phyloP scores from a whole-genome alignment of 2,797 vertebrate species.

The Thalassophryne amazonica region DNA sequence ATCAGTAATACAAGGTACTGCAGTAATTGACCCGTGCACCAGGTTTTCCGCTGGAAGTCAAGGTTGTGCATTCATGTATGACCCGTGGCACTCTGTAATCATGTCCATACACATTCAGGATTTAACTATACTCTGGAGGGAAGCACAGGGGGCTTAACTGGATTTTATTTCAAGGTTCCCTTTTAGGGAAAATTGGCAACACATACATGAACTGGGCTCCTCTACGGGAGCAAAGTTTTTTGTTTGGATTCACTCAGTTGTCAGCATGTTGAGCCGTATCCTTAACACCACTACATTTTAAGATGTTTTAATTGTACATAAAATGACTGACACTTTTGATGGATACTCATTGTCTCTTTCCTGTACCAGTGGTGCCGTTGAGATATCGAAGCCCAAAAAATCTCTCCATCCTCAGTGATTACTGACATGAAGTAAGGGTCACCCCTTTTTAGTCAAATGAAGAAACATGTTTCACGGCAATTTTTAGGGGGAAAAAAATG shows the following conservation, averaged over 20 bases:
- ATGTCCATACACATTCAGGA: constrained; percentile 65
- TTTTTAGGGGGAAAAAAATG: too few species aligned
- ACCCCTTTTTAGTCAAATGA: too few species aligned
- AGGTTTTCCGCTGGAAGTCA: constrained; percentile 73
- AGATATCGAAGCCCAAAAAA: too few species aligned
- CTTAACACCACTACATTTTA: constrained; percentile 45
- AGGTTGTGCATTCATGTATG: constrained; percentile 64
- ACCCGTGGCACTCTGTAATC: constrained; percentile 66
- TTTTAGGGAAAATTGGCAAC: constrained; percentile 58
- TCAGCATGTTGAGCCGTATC: constrained; percentile 47
- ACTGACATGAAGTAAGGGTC: too few species aligned
- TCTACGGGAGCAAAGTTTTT: constrained; percentile 56
- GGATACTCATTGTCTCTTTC: too few species aligned
- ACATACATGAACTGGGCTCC: constrained; percentile 42
- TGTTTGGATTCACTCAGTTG: constrained; percentile 69
- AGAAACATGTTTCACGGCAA: too few species aligned
- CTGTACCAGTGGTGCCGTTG: too few species aligned
- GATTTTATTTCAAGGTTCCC: constrained; percentile 76
- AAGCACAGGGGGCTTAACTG: constrained; percentile 66
- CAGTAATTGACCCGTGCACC: constrained; percentile 61
- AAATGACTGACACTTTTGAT: too few species aligned
- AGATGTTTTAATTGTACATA: too few species aligned
- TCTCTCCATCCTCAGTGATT: too few species aligned
- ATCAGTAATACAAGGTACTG: constrained; percentile 54
- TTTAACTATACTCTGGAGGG: constrained; percentile 70